Base-by-base conservation (phyloP, 1,140 invertebrate genomes). In the Platyura marginata region DNA sequence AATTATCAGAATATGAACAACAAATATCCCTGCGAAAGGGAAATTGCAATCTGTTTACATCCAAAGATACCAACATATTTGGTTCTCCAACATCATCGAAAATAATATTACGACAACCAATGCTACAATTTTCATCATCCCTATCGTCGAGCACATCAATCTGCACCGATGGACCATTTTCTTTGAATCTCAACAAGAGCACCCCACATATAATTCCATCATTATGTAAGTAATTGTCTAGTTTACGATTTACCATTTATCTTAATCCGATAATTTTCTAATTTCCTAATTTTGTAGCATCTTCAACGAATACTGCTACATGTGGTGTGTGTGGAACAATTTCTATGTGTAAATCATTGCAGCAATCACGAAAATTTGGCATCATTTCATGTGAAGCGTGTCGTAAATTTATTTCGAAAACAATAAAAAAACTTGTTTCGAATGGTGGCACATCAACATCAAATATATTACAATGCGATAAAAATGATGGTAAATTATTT, bases 341-440 rank as follows among this genome's bases (percentile, higher is more conserved):
- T 21, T n/a, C 36, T 3, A n/a, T 18, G 19, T n/a, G 15, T 11
- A 18, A n/a, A 21, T 79, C 80, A 52, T 70, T 81, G 1, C 73
- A 77, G 49, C 79, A 85, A 59, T 76, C 81, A 13, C 67, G 79
- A 34, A 86, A 86, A 54, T 87, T 84, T 60, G 81, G 81, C n/a
- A 80, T 82, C 32, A 75, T 78, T 49, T 80, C 79, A 47, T 89
- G 85, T 62, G 81, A 85, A 53, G 78, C 81, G 16, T 89, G 85
- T 63, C 69, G 81, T 23, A 88, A 85, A 56, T 88, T 89, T 61
- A 82, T 88, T 45, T 76, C 79, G 16, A 82, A 82, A 57, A 76
- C 81, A 66, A 68, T 81, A 40, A 78, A 79, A 58, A 68, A 71
- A 35, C 71, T 75, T 46, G 69, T 70, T 48, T 65, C 70, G 47